Percentiles rank a stretch among this genome's conserved stretches.
Evolutionary conservation across 37 sponge, comb jelly and placozoan genomes (phyloP).

Genomic region (Haliclona indistincta): DNA sequence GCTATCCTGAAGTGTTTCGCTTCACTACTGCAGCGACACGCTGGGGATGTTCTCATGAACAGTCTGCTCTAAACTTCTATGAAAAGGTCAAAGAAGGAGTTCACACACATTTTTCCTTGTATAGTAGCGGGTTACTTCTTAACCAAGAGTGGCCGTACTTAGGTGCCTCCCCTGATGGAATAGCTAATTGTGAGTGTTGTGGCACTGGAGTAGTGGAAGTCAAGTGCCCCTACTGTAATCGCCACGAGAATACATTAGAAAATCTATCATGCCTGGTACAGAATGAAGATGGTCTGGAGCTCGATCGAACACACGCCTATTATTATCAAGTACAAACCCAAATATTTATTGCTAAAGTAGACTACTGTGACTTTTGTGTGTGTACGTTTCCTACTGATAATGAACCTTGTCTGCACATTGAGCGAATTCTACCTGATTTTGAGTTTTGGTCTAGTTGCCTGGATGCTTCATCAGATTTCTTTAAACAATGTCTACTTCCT

Average conservation of each 20-base stretch:
- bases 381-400: slow-evolving; percentile 26
- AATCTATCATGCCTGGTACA: too few relatives aligned
- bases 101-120: neutral
- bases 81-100: neutral
- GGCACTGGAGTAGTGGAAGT: slow-evolving; percentile 57
- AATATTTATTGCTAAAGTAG: slow-evolving; percentile 17
- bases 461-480: slow-evolving; percentile 5
- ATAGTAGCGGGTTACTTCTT: slow-evolving; percentile 21
- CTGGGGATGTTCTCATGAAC: slow-evolving; percentile 15
- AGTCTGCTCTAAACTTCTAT: neutral
- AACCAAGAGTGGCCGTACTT: slow-evolving; percentile 45
- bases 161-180: slow-evolving; percentile 71
- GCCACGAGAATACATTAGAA: slow-evolving; percentile 7
- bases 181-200: slow-evolving; percentile 57
- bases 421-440: slow-evolving; percentile 24
- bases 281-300: slow-evolving; percentile 13
- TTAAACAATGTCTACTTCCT: slow-evolving; percentile 24
- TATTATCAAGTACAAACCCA: slow-evolving; percentile 53
- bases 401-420: slow-evolving; percentile 24
- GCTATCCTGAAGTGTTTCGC: slow-evolving; percentile 50
- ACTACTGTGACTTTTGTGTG: slow-evolving; percentile 59
- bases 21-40: slow-evolving; percentile 44
- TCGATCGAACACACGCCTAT: slow-evolving; percentile 6
- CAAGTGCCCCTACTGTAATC: slow-evolving; percentile 54
- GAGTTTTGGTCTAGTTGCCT: slow-evolving; percentile 13